Base-by-base conservation (phyloP, 2,113 vertebrate species). In the Corythoichthys haematopterus region DNA sequence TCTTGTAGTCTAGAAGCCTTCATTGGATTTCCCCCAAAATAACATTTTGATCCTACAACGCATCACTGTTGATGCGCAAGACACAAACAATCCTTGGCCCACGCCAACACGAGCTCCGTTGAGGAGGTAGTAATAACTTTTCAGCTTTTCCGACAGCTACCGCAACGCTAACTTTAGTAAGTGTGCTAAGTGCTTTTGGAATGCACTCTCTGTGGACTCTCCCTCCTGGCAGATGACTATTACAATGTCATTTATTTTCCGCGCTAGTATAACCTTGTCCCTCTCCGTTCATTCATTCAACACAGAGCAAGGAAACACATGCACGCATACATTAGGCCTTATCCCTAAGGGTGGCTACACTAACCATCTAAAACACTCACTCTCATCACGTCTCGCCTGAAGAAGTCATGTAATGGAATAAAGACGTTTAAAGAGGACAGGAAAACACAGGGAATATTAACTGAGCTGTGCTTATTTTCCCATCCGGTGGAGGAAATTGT, bases 331-430 rank as follows among this genome's bases (percentile, higher is more conserved):
- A 87, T 86, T 84, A 86, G 70, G 81, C 63, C 79, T 84, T 67
- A 69, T 87, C 87, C 83, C 85, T 37, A 13, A 82, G 86, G 88
- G 80, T 51, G 74, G 82, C 80, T 81, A 76, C 65, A 0, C 38
- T 47, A 33, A 65, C 65, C 63, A 28, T 83, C 75, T 74, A 80
- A 84, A 74, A 87, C 13, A 36, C 43, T 71, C 77, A 77, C 76
- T 86, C 82, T 86, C 85, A 87, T 88, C 87, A 86, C 84, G 81
- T 82, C 73, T 70, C 68, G 87, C 87, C 84, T 71, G 64, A 72
- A 84, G 87, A 81, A 70, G 75, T 85, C 82, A 87, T 80, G 80
- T 85, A 82, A 86, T 82, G 82, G 77, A 84, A 83, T 83, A 82
- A 85, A 75, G 77, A 63, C 61, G 82, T 85, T 85, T 82, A 70